Conservation (phyloP, 2,888 invertebrate genomes). For the Epistrophe grossulariae region DNA sequence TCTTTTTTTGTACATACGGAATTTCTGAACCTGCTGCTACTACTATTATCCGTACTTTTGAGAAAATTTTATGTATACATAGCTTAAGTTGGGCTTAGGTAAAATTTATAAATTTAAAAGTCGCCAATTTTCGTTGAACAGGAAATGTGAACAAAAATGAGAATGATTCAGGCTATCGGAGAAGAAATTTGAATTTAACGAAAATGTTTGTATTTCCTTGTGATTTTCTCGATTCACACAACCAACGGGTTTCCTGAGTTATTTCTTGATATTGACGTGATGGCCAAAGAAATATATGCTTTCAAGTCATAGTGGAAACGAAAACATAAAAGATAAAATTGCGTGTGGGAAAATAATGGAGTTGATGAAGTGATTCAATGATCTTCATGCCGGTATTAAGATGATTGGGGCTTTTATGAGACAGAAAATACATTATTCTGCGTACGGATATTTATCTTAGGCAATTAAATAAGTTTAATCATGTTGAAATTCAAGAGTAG, state of each 20-base stretch:
- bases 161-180: constrained; percentile 39
- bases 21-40: constrained; percentile 51
- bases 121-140: constrained; percentile 46
- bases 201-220: constrained; percentile 43
- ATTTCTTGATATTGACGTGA: constrained; percentile 41
- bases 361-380: constrained; percentile 51
- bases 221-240: constrained; percentile 42
- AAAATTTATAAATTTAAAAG: constrained; percentile 32
- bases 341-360: constrained; percentile 62
- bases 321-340: constrained; percentile 24
- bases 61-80: background rate
- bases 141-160: constrained; percentile 59
- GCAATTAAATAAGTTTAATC: background rate
- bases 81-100: background rate
- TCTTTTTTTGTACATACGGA: background rate
- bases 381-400: constrained; percentile 39
- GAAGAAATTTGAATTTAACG: constrained; percentile 61
- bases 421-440: background rate
- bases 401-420: constrained; percentile 37
- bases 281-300: constrained; percentile 9
- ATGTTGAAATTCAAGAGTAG: background rate
- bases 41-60: background rate
- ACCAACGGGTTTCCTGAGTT: constrained; percentile 52
- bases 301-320: background rate
- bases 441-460: background rate